Evolutionary conservation across 2,113 vertebrate genomes (phyloP).

Genomic region (Chelonoidis abingdonii): DNA sequence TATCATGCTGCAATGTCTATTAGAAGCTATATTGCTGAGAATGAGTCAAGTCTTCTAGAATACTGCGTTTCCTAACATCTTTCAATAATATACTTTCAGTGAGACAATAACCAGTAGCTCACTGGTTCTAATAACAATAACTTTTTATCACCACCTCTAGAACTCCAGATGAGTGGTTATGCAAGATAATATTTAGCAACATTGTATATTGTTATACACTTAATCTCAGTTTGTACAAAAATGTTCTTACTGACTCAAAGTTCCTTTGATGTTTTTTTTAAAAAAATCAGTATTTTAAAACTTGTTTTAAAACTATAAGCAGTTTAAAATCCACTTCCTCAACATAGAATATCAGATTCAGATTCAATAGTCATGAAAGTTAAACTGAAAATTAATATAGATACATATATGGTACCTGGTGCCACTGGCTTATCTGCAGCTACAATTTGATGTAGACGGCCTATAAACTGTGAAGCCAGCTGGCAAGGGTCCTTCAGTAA

Average conservation of each 20-base stretch:
- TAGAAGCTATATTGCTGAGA: not conserved
- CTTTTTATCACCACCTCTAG: not conserved
- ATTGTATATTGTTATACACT: not conserved
- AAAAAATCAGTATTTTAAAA: not conserved
- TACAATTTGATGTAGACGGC: constrained; percentile 74
- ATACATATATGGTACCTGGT: constrained; percentile 64
- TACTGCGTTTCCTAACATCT: not conserved
- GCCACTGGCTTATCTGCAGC: constrained; percentile 74
- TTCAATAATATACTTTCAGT: not conserved
- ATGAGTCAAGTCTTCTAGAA: not conserved
- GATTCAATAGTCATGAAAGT: not conserved
- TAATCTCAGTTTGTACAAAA: not conserved
- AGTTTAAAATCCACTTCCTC: not conserved
- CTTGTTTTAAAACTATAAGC: not conserved
- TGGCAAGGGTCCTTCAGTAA: constrained; percentile 77
- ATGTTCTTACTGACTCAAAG: not conserved
- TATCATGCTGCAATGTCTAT: not conserved
- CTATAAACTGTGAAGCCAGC: constrained; percentile 78
- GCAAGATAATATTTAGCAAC: not conserved
- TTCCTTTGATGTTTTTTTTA: not conserved
- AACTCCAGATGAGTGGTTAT: not conserved
- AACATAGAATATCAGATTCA: not conserved
- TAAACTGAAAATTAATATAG: not conserved
- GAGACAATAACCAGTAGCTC: not conserved
- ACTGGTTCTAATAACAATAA: not conserved